A percentile compares a stretch with the other conserved stretches of the same genome.
Evolutionary conservation across 2,113 vertebrate species (phyloP).

Genomic region (Archocentrus centrarchus): DNA sequence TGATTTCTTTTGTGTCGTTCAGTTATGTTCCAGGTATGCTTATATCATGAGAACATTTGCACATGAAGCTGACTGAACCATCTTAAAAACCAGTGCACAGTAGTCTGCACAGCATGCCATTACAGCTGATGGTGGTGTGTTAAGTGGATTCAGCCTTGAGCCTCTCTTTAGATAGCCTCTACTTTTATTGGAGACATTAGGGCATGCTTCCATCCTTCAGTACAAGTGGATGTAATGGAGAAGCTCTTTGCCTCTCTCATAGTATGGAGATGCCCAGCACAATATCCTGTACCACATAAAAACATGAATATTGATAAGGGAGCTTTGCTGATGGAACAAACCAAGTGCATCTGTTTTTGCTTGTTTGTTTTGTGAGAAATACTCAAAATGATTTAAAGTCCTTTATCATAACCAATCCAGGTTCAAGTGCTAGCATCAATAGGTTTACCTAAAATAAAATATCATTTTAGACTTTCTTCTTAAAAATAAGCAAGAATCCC

Average conservation of each 20-base stretch:
- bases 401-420: no score
- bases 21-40: background rate
- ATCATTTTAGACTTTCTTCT: no score
- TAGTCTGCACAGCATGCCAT: background rate
- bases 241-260: background rate
- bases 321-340: background rate
- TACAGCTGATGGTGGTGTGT: background rate
- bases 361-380: background rate
- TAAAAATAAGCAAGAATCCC: background rate
- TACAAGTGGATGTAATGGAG: background rate
- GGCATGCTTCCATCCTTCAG: background rate
- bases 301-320: background rate
- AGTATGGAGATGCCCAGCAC: background rate
- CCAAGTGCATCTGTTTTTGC: background rate
- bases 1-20: background rate
- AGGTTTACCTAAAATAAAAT: no score
- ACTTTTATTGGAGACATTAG: background rate
- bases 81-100: background rate
- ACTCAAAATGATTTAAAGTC: no score
- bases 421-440: no score
- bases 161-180: background rate
- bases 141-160: background rate
- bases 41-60: background rate
- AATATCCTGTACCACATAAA: background rate
- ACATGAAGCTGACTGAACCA: background rate